Evolutionary conservation across 2,888 invertebrate species (phyloP).

Genomic region (Thumatha senex): DNA sequence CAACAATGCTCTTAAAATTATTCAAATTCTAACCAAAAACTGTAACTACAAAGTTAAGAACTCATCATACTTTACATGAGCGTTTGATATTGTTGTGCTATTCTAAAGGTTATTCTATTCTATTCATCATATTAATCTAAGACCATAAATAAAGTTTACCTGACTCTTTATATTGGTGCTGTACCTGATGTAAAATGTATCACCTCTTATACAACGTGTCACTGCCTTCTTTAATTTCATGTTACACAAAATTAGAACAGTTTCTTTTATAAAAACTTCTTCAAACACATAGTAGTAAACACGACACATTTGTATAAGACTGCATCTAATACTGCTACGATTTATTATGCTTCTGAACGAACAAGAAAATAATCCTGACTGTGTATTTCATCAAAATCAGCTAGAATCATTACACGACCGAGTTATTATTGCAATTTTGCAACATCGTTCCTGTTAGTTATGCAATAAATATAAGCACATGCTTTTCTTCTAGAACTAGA

Average conservation of each 20-base stretch:
- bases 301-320: constrained; percentile 56
- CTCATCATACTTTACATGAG: no score
- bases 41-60: no score
- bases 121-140: no score
- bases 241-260: constrained; percentile 43
- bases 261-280: constrained; percentile 26
- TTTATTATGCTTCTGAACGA: constrained; percentile 58
- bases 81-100: no score
- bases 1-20: no score
- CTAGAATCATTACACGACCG: constrained; percentile 68
- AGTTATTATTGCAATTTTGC: constrained; percentile 59
- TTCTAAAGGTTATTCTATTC: no score
- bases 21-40: no score
- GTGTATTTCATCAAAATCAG: constrained; percentile 62
- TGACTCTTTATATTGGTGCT: constrained; percentile 43
- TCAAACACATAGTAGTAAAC: constrained; percentile 44
- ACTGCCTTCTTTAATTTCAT: constrained; percentile 77
- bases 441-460: constrained; percentile 49
- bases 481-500: constrained; percentile 9
- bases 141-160: constrained; percentile 27
- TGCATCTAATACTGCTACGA: constrained; percentile 51
- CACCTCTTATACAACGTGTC: constrained; percentile 68
- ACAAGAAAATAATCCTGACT: constrained; percentile 58
- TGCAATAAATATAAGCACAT: constrained; percentile 61
- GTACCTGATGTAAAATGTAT: constrained; percentile 63